A percentile compares a stretch with the other conserved stretches of the same genome.
phyloP scores from a whole-genome alignment of 2,797 vertebrate species.

The Tapirus indicus region DNA sequence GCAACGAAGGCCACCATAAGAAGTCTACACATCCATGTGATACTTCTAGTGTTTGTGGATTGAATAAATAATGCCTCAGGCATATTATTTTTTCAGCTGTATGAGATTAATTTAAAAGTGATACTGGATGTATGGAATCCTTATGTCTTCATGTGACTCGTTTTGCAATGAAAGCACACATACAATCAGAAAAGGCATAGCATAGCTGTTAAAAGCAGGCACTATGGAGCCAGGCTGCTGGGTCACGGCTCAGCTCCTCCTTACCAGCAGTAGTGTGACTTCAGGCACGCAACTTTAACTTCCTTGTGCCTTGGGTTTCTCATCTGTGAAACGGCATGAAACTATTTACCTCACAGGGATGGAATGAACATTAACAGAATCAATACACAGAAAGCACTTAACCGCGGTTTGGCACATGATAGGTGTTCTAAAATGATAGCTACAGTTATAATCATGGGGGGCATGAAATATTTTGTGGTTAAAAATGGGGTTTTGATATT shows the following conservation, averaged over 20 bases:
- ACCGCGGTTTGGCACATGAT: background rate
- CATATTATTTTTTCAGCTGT: background rate
- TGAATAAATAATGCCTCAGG: background rate
- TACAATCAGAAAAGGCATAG: background rate
- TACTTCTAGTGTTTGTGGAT: background rate
- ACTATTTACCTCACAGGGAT: background rate
- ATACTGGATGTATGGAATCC: background rate
- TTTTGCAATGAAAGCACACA: background rate
- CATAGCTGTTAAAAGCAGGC: rapidly evolving
- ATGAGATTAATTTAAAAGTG: background rate
- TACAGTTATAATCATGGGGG: background rate
- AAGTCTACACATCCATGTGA: too few relatives aligned
- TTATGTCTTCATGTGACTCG: background rate
- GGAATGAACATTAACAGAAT: background rate
- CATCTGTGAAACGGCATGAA: background rate
- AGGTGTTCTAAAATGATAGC: background rate
- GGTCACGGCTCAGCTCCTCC: too few relatives aligned
- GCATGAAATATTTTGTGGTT: background rate
- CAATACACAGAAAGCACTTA: background rate
- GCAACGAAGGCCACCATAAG: background rate
- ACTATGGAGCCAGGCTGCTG: rapidly evolving
- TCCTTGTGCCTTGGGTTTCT: background rate
- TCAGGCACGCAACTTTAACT: background rate
- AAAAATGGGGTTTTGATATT: background rate
- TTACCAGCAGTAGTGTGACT: background rate